Conservation (phyloP, 2,113 vertebrate genomes). For the Uria aalge region DNA sequence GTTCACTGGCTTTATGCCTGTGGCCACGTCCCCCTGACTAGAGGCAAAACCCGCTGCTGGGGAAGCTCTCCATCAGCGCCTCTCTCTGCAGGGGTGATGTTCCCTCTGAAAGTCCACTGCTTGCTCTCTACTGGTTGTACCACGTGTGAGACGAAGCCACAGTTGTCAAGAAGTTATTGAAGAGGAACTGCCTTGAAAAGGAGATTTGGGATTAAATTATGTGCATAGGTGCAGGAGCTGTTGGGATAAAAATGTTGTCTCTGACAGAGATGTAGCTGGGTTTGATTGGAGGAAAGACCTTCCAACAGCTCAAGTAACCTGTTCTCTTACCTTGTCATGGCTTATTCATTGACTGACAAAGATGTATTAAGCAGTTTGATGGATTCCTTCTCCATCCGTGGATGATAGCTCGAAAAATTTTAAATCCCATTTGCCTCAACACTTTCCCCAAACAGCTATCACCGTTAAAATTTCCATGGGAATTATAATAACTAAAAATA, state of each 20-base stretch:
- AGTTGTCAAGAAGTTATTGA: neutral
- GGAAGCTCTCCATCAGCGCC: neutral
- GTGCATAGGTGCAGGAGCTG: neutral
- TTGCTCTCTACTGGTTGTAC: neutral
- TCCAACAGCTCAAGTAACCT: neutral
- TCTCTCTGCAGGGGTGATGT: neutral
- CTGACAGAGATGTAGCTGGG: neutral
- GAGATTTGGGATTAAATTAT: neutral
- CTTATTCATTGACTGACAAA: neutral
- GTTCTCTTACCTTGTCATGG: neutral
- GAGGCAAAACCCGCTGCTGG: fast-evolving
- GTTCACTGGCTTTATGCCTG: neutral
- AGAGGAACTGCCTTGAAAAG: neutral
- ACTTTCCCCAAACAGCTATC: neutral
- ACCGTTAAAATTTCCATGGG: neutral
- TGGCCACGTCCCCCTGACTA: neutral
- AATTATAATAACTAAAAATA: neutral
- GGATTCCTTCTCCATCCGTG: neutral
- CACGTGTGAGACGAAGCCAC: neutral
- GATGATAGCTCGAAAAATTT: neutral
- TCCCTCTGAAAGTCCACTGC: fast-evolving
- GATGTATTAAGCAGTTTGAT: neutral
- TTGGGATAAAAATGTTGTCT: neutral
- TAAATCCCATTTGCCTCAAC: neutral
- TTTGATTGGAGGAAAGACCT: neutral